Percentiles rank a stretch among this genome's conserved stretches.
Evolutionary conservation across 2,113 vertebrate species (phyloP).

Genomic region (Erythrolamprus reginae): DNA sequence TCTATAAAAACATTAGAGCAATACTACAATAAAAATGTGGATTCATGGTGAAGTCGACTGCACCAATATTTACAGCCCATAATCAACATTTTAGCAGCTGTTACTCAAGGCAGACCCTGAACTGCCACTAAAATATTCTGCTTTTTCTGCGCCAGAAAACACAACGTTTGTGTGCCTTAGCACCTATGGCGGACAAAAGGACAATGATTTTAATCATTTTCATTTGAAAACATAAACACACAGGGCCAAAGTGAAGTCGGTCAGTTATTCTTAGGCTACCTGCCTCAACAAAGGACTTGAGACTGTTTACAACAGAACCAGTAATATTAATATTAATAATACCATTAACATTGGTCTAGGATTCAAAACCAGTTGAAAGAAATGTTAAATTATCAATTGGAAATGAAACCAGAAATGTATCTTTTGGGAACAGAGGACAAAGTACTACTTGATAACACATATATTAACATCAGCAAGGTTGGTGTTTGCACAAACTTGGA

Average conservation of each 20-base stretch:
- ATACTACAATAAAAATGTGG: neutral
- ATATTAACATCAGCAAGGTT: too few species aligned
- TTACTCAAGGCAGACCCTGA: neutral
- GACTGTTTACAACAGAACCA: neutral
- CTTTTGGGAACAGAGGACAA: too few species aligned
- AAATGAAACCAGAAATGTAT: too few species aligned
- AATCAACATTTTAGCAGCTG: too few species aligned
- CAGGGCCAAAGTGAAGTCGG: neutral
- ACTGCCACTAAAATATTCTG: neutral
- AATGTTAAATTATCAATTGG: too few species aligned
- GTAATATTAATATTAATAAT: too few species aligned
- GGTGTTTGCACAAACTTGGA: too few species aligned
- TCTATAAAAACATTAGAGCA: neutral
- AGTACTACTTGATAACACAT: too few species aligned
- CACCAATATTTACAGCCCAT: neutral
- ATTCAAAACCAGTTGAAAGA: too few species aligned
- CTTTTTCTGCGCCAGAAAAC: neutral
- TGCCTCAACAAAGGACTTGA: neutral
- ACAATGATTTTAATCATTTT: neutral
- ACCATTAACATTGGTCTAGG: too few species aligned
- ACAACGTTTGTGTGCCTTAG: neutral
- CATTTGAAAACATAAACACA: neutral
- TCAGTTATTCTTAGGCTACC: neutral
- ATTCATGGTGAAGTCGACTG: neutral
- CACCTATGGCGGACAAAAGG: neutral